Base-by-base conservation (phyloP, 2,113 vertebrate genomes). In the Apus apus region DNA sequence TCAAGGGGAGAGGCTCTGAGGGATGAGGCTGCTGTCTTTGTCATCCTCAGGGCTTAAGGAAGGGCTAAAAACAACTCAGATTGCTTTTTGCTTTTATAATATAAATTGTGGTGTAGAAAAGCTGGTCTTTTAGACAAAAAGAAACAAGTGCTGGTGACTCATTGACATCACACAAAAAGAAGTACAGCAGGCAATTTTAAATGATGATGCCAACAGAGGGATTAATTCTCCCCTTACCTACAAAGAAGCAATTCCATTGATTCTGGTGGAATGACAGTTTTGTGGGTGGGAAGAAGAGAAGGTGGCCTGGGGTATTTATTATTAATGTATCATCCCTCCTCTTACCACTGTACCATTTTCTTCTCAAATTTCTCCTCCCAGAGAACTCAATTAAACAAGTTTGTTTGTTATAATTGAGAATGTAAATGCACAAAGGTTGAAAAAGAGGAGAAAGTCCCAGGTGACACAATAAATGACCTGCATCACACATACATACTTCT, bases 311-410 rank as follows among this genome's bases (percentile, higher is more conserved):
- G 61, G 61, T 90, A 89, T 85, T 79, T 91, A 90, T 81, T 82
- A 36, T 58, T 58, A 95, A 90, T 70, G 56, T 66, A 80, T 84
- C 34, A 79, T 85, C 10, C 34, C 78, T 96, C 70, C 64, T 96
- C 82, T 96, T 96, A 96, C 85, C 56, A 89, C 73, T 93, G 83
- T 70, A 78, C 58, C 68, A 93, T 97, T 96, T 92, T 92, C 79
- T 96, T 95, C 94, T 96, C 84, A 95, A 96, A 90, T 34, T 21
- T 92, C 40, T 84, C 58, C 78, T 83, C 72, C 74, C 65, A 81
- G 75, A 89, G n/a, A 97, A 94, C 48, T 85, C 87, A 96, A 65
- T 89, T 87, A 85, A 96, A 97, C 46, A 86, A 62, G 43, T 85
- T 92, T 61, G 36, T 89, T 94, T 90, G 82, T 96, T 95, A 89